Evolutionary conservation across 2,113 vertebrate species (phyloP).

Genomic region (Neomonachus schauinslandi): DNA sequence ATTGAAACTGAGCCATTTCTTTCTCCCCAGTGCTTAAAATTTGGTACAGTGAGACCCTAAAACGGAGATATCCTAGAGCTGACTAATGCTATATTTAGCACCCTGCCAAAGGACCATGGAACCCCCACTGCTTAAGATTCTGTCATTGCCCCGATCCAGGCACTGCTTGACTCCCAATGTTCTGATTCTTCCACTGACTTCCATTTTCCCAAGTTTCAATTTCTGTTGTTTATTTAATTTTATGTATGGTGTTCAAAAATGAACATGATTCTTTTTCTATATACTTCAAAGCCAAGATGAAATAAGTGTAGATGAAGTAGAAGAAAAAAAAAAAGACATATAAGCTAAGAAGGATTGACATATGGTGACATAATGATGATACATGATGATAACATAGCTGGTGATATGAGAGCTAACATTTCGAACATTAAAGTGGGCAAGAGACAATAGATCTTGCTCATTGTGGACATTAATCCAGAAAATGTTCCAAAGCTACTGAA

Average conservation of each 20-base stretch:
- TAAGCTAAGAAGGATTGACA: neutral
- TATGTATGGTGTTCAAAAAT: neutral
- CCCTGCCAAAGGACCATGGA: neutral
- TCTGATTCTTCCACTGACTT: neutral
- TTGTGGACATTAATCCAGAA: neutral
- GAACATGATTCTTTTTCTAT: neutral
- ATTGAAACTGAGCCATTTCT: neutral
- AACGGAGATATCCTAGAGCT: neutral
- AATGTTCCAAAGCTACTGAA: neutral
- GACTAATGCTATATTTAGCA: neutral
- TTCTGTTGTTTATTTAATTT: neutral
- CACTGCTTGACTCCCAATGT: neutral
- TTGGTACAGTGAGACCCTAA: neutral
- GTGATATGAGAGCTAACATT: neutral
- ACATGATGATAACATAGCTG: neutral
- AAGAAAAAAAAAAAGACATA: neutral
- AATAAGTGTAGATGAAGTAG: neutral
- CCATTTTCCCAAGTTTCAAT: neutral
- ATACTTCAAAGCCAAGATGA: neutral
- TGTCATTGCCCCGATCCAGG: neutral
- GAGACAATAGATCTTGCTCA: neutral
- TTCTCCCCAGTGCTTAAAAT: neutral
- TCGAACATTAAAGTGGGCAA: neutral
- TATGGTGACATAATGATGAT: neutral
- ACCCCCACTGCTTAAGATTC: neutral